Conservation (phyloP, 2,113 vertebrate species). For the Cepphus grylle region DNA sequence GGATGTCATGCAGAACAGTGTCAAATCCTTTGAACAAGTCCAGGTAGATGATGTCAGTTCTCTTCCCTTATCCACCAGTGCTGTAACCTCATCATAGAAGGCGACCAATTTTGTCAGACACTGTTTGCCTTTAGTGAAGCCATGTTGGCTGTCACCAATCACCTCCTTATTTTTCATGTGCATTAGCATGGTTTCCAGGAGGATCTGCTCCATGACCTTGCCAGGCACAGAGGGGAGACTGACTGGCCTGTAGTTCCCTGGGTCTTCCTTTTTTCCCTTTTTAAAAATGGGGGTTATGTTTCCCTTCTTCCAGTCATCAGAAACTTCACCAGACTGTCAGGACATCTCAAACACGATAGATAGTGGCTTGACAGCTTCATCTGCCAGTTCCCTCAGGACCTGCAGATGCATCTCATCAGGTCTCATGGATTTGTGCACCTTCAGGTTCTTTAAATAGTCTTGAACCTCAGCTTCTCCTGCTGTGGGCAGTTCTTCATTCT, state of each 20-base stretch:
- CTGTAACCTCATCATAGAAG: not conserved
- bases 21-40: not conserved
- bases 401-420: not conserved
- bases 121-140: not conserved
- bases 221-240: not conserved
- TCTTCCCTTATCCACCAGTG: not conserved
- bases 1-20: not conserved
- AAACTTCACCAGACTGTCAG: not conserved
- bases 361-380: not conserved
- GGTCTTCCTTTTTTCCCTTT: not conserved
- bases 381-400: not conserved
- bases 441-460: not conserved
- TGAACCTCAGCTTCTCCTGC: not conserved
- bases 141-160: not conserved
- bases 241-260: not conserved
- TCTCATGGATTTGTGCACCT: not conserved
- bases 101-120: not conserved
- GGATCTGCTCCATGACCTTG: not conserved
- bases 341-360: not conserved
- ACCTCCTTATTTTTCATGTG: not conserved
- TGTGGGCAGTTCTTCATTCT: not conserved
- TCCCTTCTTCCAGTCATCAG: not conserved
- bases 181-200: not conserved
- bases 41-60: not conserved
- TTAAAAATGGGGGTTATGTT: not conserved